Percentiles rank a stretch among this genome's conserved stretches.
These are phyloP conservation scores for Phyllostomus discolor DNA, from an alignment of 2,113 vertebrate species.

Conservation along the genomic window DNA sequence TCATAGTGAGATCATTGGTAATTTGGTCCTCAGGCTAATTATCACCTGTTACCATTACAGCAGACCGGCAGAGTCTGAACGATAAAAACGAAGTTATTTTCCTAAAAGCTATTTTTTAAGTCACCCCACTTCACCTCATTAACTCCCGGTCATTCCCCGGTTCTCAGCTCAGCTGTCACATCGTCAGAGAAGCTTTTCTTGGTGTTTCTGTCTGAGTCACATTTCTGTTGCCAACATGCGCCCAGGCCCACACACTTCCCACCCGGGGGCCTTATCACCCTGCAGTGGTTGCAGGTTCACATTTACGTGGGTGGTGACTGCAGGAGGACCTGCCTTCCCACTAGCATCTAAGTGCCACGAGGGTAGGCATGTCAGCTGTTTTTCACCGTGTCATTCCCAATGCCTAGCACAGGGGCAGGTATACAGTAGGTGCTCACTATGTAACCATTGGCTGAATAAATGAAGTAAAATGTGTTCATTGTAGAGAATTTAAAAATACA, in stretches of 20 bases:
- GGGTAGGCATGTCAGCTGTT: background rate
- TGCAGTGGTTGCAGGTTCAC: rapidly evolving
- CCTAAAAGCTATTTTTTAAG: background rate
- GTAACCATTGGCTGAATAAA: background rate
- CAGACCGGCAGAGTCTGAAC: background rate
- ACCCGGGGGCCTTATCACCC: too few relatives aligned
- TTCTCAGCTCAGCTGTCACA: background rate
- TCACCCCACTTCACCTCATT: background rate
- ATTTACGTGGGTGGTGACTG: background rate
- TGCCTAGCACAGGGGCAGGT: background rate
- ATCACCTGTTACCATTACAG: background rate
- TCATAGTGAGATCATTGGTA: background rate
- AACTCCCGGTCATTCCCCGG: background rate
- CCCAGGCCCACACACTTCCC: background rate
- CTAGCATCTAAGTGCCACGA: background rate
- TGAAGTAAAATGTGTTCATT: background rate
- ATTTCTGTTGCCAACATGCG: background rate
- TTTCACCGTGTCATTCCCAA: background rate
- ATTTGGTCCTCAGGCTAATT: background rate
- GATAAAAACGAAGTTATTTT: background rate
- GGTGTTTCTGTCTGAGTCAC: background rate
- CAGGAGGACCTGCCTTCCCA: background rate
- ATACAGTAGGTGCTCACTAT: background rate
- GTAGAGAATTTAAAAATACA: background rate
- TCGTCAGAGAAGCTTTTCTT: background rate